These are phyloP conservation scores for Sclerurus mexicanus DNA, from an alignment of 2,113 vertebrate genomes.

Conservation along the genomic window DNA sequence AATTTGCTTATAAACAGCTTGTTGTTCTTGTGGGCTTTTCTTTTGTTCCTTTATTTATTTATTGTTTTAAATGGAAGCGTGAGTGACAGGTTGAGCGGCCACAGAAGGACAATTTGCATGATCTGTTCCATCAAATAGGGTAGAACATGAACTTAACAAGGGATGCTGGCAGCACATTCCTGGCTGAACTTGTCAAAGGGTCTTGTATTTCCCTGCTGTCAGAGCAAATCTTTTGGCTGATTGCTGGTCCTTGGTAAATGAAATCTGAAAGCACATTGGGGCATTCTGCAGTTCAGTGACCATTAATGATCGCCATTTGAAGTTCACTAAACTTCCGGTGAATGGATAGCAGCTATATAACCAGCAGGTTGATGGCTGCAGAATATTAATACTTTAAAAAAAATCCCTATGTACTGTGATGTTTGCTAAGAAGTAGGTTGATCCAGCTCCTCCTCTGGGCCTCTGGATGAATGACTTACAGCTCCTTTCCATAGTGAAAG, in stretches of 20 bases:
- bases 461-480: background rate
- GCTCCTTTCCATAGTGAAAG: background rate
- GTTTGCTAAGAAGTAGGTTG: slow-evolving; percentile 20
- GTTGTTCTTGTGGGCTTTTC: background rate
- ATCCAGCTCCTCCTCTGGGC: background rate
- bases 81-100: slow-evolving; percentile 32
- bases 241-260: slow-evolving; percentile 75
- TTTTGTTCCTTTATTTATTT: slow-evolving; percentile 52
- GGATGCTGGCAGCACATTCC: slow-evolving; percentile 44
- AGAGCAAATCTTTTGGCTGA: slow-evolving; percentile 73
- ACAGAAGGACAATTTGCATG: slow-evolving; percentile 62
- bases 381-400: slow-evolving; percentile 1
- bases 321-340: slow-evolving; percentile 80
- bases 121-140: slow-evolving; percentile 58
- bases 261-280: slow-evolving; percentile 76
- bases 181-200: slow-evolving; percentile 57
- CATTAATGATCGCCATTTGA: slow-evolving; percentile 80
- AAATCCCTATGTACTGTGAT: background rate
- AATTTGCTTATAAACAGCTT: slow-evolving; percentile 26
- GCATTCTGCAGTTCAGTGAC: slow-evolving; percentile 77
- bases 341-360: slow-evolving; percentile 65
- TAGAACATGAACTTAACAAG: slow-evolving; percentile 57
- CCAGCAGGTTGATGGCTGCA: slow-evolving; percentile 59
- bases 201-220: slow-evolving; percentile 72
- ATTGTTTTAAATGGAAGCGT: slow-evolving; percentile 12